Base-by-base conservation (phyloP, 2,888 invertebrate species). In the Spisula subtruncata region DNA sequence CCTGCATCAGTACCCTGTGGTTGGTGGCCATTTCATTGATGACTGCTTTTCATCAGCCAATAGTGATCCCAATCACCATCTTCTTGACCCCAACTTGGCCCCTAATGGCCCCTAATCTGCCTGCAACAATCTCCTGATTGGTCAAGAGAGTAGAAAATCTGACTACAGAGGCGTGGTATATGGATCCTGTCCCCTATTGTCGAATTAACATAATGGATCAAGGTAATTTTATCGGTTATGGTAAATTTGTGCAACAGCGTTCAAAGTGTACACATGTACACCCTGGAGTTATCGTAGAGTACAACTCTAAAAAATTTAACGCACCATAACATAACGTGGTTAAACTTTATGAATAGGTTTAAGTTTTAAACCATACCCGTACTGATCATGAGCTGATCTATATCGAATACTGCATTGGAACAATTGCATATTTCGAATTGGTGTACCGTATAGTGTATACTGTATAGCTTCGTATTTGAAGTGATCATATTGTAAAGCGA, bases 101-200 rank as follows among this genome's bases (percentile, higher is more conserved):
- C 75, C 35, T 75, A 75, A 75, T 75, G 35, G 75, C 75, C 75
- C 75, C 35, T 75, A 35, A 75, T 75, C 35, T 75, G 75, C 35
- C 32, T 18, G 75, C 75, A 75, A 18, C 75, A 16, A 35, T 35
- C 32, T 6, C 29, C 75, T 75, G 75, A 75, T 75, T 75, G 75
- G 75, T 75, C 75, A 75, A 25, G 16, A 32, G 12, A 18, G 75
- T 18, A 1, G 75, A 32, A 35, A 75, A 75, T 75, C 2, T 14
- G 35, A 32, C 75, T 35, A 32, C 12, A 32, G 29, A 25, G 75
- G 75, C 18, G 75, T 75, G 75, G 75, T 35, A 18, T 75, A 75
- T 14, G 75, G 75, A 75, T 16, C 29, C 12, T 75, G 75, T 32
- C 35, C 35, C 75, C 75, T 35, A 60, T 75, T 75, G 75, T 75